A percentile compares a stretch with the other conserved stretches of the same genome.
These are phyloP conservation scores for Iphiclides podalirius DNA, from an alignment of 2,888 invertebrate species.

Conservation along the genomic window DNA sequence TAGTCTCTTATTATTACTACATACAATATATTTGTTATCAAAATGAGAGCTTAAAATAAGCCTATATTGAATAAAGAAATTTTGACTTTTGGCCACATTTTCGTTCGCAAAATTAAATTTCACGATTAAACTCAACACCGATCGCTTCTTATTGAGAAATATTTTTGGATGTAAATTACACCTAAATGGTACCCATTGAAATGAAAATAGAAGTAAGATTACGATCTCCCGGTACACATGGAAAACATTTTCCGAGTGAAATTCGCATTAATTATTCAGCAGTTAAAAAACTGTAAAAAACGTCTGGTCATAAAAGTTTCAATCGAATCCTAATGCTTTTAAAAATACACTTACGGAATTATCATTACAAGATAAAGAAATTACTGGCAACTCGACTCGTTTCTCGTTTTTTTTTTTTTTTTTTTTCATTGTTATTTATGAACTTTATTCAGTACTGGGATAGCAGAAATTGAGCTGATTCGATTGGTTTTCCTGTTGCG, in stretches of 20 bases:
- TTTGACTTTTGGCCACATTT: too few relatives aligned
- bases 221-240: slow-evolving; percentile 46
- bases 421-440: slow-evolving; percentile 45
- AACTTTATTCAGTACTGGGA: slow-evolving; percentile 47
- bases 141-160: background rate
- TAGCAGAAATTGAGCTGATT: slow-evolving; percentile 66
- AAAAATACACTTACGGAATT: background rate
- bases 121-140: background rate
- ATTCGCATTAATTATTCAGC: slow-evolving; percentile 49
- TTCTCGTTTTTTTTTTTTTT: slow-evolving; percentile 24
- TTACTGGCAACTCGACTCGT: slow-evolving; percentile 36
- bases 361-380: background rate
- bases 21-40: too few relatives aligned
- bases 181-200: background rate
- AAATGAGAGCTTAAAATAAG: too few relatives aligned
- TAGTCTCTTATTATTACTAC: too few relatives aligned
- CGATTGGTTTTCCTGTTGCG: slow-evolving; percentile 77
- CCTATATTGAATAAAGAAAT: too few relatives aligned
- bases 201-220: background rate
- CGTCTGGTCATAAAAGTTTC: too few relatives aligned
- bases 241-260: slow-evolving; percentile 42
- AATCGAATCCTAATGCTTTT: background rate
- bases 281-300: slow-evolving; percentile 36
- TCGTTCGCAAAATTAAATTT: too few relatives aligned
- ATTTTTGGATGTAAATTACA: background rate